Evolutionary conservation across 2,113 vertebrate genomes (phyloP), one percentile per base, ranked within the genome.

Genomic region (Rhombomys opimus): DNA sequence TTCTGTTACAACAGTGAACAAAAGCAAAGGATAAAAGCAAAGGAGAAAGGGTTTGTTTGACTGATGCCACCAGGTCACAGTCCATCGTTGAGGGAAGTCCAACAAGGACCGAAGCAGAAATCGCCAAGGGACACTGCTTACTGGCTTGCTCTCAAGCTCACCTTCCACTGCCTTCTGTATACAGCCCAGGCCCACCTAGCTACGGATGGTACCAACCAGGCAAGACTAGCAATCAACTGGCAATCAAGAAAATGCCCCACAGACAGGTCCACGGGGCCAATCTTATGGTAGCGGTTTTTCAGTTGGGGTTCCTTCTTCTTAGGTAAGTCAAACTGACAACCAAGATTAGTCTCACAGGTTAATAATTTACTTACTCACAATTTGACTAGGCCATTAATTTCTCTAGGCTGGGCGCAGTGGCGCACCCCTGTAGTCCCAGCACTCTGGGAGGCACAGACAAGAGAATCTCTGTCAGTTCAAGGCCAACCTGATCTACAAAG

Each of bases 291-390:
- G 12, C 13, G 17, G 57, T 8, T 46, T 59, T 63, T 63, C 25
- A 38, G 0, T 63, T 84, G 38, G 41, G 59, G 25, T 1, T 27
- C n/a, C 59, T n/a, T 84, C 54, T 84, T 84, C 59, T 84, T 30
- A 41, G 59, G 23, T 84, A 25, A 41, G 81, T 41, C n/a, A 84
- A 84, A 61, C 25, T 84, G 57, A 30, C 38, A 63, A 84, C 81
- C 25, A 30, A 5, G 38, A 15, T 17, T 84, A 63, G 81, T 25
- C 57, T 30, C n/a, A 41, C 59, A 46, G 59, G 25, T 61, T 5
- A 84, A 46, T 13, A 65, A 54, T 78, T n/a, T 80, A 46, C 54
- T 52, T 95, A 72, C 63, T 94, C 82, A 61, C 32, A 93, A 75
- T 77, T 27, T 72, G 65, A 38, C 13, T 25, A 92, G 80, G 85